These are phyloP conservation scores for Sipha maydis DNA, from an alignment of 2,888 invertebrate genomes.

Conservation along the genomic window DNA sequence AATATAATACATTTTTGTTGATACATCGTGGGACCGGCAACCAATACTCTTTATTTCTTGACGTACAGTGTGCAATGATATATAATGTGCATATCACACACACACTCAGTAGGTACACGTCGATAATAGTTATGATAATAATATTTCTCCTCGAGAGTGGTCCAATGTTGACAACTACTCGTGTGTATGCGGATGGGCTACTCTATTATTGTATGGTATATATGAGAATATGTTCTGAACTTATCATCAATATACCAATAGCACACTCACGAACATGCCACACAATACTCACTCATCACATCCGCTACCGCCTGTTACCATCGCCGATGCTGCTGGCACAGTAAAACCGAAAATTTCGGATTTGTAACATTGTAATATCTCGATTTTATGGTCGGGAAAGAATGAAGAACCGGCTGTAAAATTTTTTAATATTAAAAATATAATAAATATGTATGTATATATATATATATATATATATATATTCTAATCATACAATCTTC, in stretches of 20 bases:
- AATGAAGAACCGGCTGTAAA: no score
- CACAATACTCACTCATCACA: neutral
- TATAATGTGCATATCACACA: neutral
- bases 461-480: no score
- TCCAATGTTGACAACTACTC: neutral
- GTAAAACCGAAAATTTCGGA: neutral
- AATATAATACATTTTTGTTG: neutral
- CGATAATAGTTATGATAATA: neutral
- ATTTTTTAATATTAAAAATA: no score
- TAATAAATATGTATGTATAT: no score
- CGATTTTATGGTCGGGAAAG: neutral
- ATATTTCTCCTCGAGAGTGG: neutral
- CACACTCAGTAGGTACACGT: neutral
- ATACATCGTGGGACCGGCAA: conserved; percentile 16
- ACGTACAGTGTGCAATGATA: neutral
- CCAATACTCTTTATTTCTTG: neutral
- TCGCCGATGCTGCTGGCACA: neutral
- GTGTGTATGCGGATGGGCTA: neutral
- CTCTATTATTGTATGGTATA: no score
- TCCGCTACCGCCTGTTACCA: neutral
- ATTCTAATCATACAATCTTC: conserved; percentile 20
- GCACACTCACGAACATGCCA: neutral
- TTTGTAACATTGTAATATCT: neutral
- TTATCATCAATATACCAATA: neutral
- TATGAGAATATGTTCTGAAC: neutral